Evolutionary conservation across 2,888 invertebrate genomes (phyloP), one percentile per base, ranked within the genome.

Genomic region (Meghimatium bilineatum): DNA sequence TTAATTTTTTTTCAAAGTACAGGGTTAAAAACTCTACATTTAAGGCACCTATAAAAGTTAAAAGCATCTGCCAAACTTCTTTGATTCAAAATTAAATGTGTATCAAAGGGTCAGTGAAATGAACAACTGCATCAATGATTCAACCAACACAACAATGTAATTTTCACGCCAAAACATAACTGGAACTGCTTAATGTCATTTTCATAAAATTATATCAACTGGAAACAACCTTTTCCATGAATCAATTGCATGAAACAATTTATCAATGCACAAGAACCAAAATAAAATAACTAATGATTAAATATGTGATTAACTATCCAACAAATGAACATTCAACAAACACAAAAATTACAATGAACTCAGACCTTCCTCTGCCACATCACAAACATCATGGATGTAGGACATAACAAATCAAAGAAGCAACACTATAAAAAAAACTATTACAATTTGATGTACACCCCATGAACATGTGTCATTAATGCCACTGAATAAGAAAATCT

Each of bases 11-110:
- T 56, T 56, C 17, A 56, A 12, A 3, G 56, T 56, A 71, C 17
- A 56, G 56, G 23, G 20, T 14, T 56, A 56, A 17, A 74, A 60
- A 66, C 32, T 63, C 36, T 12, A 36, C 26, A 23, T 36, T 52
- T 63, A 77, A 77, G 77, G 76, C 76, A 77, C 76, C 76, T 77
- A 60, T 77, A 44, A 78, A 78, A 78, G 26, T 20, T 78, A 63
- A 36, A 78, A 67, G 66, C 44, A 66, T 78, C 78, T 78, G 78
- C 78, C 78, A 78, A 77, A 67, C 29, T 66, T 78, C 78, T 67
- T 23, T 44, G 67, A 78, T 49, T 67, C 14, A 1, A 67, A 29
- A 77, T 36, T 23, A 38, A 32, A 63, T 36, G 38, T 71, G 26
- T 71, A 71, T 38, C 26, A 71, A 71, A 38, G 38, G 34, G 34